A percentile compares a stretch with the other conserved stretches of the same genome.
Evolutionary conservation across 2,797 vertebrate species (phyloP).

Genomic region (Sebastes cheni): DNA sequence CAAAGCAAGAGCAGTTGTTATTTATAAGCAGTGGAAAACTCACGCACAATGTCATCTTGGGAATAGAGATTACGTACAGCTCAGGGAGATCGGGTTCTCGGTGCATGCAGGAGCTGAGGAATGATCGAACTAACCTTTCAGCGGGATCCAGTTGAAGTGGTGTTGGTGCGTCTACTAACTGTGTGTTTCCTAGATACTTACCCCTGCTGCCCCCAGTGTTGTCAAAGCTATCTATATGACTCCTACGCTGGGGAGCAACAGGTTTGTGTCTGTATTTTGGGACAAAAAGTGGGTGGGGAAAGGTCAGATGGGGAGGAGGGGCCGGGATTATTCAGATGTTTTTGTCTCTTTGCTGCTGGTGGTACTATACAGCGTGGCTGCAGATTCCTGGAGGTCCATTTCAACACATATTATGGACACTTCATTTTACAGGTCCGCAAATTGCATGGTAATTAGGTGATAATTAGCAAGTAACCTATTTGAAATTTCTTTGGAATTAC

Average conservation of each 20-base stretch:
- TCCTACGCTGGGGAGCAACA: slow-evolving; percentile 49
- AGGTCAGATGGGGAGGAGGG: slow-evolving; percentile 44
- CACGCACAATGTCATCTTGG: slow-evolving; percentile 46
- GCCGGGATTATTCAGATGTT: slow-evolving; percentile 22
- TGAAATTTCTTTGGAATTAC: too few species aligned
- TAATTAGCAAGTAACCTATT: too few species aligned
- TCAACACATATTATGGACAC: background rate
- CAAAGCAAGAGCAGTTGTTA: slow-evolving; percentile 59
- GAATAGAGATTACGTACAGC: slow-evolving; percentile 42
- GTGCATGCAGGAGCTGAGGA: background rate
- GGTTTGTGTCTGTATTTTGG: slow-evolving; percentile 67
- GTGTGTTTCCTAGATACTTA: background rate
- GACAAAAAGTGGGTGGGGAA: slow-evolving; percentile 52
- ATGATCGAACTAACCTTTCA: slow-evolving; percentile 54
- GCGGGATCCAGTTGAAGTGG: slow-evolving; percentile 32
- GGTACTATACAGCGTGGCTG: background rate
- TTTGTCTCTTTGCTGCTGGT: slow-evolving; percentile 22
- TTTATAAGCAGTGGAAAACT: slow-evolving; percentile 64
- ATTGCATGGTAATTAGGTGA: too few species aligned
- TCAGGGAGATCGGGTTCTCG: slow-evolving; percentile 42
- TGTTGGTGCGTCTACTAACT: background rate
- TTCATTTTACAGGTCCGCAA: background rate
- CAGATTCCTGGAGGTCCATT: background rate
- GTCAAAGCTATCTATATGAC: slow-evolving; percentile 29
- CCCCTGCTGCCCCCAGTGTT: slow-evolving; percentile 8